Base-by-base conservation (phyloP, 2,888 invertebrate species). In the Esperia sulphurella region DNA sequence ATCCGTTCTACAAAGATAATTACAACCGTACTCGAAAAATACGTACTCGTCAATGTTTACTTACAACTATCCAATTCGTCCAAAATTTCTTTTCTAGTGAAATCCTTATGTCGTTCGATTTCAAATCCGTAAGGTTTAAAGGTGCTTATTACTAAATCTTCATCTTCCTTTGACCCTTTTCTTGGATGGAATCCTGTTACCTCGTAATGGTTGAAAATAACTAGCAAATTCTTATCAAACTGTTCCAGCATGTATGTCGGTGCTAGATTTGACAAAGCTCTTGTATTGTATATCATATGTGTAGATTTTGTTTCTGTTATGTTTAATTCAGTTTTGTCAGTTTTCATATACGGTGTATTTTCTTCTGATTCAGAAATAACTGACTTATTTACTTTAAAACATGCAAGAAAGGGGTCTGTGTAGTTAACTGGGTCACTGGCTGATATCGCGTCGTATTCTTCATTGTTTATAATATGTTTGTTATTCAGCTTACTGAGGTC, bases 141-240 rank as follows among this genome's bases (percentile, higher is more conserved):
- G 2, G 37, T 37, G 13, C 10, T 37, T 3, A 7, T 1, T 12
- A 37, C 3, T 3, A 3, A 8, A 3, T 10, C 37, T n/a, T 2
- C 37, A 37, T 37, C 37, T 37, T 10, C 13, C 1, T 7, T 12
- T 3, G 37, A 12, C 6, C 37, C 37, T 1, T 3, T 3, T 12
- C 37, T 37, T n/a, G 37, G 37, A 1, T 13, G 5, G 12, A 12
- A 37, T 3, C 37, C 37, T 6, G 1, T 1, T 6, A 37, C 3
- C 2, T n/a, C 12, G 1, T 37, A 6, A 3, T 37, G 43, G 29
- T 47, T 47, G 30, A 43, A 47, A n/a, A 47, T 47, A 13, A 47
- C 38, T 38, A 47, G 29, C 28, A 42, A 7, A 43, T 47, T 47
- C 10, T 30, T 43, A 10, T 42, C 29, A 43, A 47, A 47, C 12